These are phyloP conservation scores for Caenorhabditis sp. DNA, from an alignment of 2,888 invertebrate species.

Conservation along the genomic window DNA sequence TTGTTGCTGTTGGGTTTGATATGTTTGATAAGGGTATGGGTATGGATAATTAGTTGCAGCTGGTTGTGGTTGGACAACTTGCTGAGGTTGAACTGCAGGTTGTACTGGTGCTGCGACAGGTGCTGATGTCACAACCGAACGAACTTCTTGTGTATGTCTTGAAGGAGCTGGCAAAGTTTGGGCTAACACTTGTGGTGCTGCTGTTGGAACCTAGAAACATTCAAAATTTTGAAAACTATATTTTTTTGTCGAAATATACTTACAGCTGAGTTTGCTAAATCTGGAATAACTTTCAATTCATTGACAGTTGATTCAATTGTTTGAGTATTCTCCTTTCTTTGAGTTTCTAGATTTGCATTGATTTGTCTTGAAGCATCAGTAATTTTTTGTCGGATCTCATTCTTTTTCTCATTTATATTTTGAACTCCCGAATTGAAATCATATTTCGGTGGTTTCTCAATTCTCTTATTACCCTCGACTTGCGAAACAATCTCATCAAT, in stretches of 20 bases:
- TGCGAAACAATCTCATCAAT: slow-evolving; percentile 54
- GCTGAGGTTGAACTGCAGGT: background rate
- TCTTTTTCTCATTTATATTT: slow-evolving; percentile 47
- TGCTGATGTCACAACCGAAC: slow-evolving; percentile 7
- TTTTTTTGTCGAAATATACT: too few species aligned
- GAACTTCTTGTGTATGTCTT: slow-evolving; percentile 23
- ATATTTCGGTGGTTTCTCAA: slow-evolving; percentile 47
- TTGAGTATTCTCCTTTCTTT: slow-evolving; percentile 1
- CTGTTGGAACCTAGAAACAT: background rate
- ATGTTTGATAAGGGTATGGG: slow-evolving; percentile 3
- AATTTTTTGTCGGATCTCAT: slow-evolving; percentile 37
- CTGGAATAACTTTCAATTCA: slow-evolving; percentile 5
- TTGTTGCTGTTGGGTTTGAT: slow-evolving; percentile 14
- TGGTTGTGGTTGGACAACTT: slow-evolving; percentile 9
- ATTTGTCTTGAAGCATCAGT: slow-evolving; percentile 36
- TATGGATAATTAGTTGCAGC: background rate
- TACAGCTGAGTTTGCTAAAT: background rate
- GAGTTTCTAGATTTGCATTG: slow-evolving; percentile 27
- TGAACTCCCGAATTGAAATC: slow-evolving; percentile 51
- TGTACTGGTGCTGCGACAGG: background rate
- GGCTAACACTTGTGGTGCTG: background rate
- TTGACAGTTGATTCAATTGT: slow-evolving; percentile 2
- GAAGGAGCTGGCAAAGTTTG: background rate
- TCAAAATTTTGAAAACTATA: too few species aligned
- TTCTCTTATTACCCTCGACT: slow-evolving; percentile 43